A percentile compares a stretch with the other conserved stretches of the same genome.
These are phyloP conservation scores for Amblyteles armatorius DNA, from an alignment of 2,888 invertebrate genomes.

Conservation along the genomic window DNA sequence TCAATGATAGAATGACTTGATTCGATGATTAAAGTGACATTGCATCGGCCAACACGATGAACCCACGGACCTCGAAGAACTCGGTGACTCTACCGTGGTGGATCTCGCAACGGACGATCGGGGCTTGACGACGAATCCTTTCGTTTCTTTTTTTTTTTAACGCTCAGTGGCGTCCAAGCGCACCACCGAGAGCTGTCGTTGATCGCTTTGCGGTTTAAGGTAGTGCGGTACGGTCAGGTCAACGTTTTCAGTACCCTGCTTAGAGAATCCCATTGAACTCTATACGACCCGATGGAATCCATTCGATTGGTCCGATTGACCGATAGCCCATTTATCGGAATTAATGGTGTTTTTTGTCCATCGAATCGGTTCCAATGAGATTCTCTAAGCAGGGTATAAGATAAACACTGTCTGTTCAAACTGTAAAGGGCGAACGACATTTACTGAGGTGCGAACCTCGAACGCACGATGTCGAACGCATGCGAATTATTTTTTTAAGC, in stretches of 20 bases:
- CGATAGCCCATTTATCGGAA: too few relatives aligned
- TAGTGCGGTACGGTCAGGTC: neutral
- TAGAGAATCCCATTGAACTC: too few relatives aligned
- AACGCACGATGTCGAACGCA: too few relatives aligned
- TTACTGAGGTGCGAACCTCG: neutral
- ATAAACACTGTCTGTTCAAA: neutral
- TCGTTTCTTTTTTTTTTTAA: slow-evolving; percentile 9
- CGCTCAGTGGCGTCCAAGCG: slow-evolving; percentile 3
- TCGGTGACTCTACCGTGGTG: slow-evolving; percentile 45
- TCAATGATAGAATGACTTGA: neutral
- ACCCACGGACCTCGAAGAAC: slow-evolving; percentile 62
- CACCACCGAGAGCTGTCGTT: neutral
- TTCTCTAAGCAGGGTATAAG: too few relatives aligned
- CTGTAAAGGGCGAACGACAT: neutral
- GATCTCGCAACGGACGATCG: slow-evolving; percentile 27
- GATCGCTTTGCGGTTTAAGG: slow-evolving; percentile 15
- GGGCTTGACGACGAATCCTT: slow-evolving; percentile 30
- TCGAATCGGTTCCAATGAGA: too few relatives aligned
- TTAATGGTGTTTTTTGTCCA: too few relatives aligned
- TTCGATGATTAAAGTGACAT: slow-evolving; percentile 51
- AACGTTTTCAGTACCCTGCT: neutral
- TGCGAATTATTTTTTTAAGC: neutral
- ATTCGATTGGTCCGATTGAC: too few relatives aligned
- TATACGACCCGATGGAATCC: too few relatives aligned
- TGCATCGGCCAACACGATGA: slow-evolving; percentile 67